A percentile compares a stretch with the other conserved stretches of the same genome.
phyloP scores from a whole-genome alignment of 2,113 vertebrate genomes.

The Eptatretus burgeri region DNA sequence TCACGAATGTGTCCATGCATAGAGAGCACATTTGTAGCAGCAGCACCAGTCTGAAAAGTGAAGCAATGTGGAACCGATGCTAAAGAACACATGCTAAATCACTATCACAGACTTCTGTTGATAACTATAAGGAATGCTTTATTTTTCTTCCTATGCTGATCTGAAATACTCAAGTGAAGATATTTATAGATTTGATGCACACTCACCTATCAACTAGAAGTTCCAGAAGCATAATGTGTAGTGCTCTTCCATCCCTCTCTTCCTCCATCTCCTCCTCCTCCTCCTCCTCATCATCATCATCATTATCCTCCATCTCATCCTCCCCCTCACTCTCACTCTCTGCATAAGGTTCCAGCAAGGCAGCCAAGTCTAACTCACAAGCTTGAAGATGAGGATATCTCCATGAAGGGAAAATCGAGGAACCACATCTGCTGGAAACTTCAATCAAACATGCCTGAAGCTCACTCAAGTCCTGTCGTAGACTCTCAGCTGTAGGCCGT shows the following conservation, averaged over 20 bases:
- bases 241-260: constrained; percentile 8
- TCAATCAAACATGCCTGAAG: constrained; percentile 42
- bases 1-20: constrained; percentile 21
- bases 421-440: constrained; percentile 35
- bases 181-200: neutral
- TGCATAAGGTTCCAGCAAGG: constrained; percentile 37
- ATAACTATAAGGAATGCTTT: neutral
- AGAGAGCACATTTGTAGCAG: constrained; percentile 46
- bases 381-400: constrained; percentile 55
- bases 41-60: constrained; percentile 30
- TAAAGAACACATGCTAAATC: neutral
- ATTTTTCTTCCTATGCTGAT: neutral
- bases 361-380: constrained; percentile 37
- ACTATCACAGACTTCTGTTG: neutral
- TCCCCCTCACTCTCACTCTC: constrained; percentile 27
- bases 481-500: constrained; percentile 42
- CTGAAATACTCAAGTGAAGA: neutral
- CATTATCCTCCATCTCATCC: constrained; percentile 35
- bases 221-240: constrained; percentile 50
- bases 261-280: constrained; percentile 21
- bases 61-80: neutral
- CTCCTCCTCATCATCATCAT: too few relatives aligned
- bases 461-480: constrained; percentile 47
- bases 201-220: constrained; percentile 59
- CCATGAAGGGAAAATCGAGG: constrained; percentile 39